A percentile compares a stretch with the other conserved stretches of the same genome.
phyloP scores from a whole-genome alignment of 1,140 invertebrate species.

The Philotrypesis tridentata region DNA sequence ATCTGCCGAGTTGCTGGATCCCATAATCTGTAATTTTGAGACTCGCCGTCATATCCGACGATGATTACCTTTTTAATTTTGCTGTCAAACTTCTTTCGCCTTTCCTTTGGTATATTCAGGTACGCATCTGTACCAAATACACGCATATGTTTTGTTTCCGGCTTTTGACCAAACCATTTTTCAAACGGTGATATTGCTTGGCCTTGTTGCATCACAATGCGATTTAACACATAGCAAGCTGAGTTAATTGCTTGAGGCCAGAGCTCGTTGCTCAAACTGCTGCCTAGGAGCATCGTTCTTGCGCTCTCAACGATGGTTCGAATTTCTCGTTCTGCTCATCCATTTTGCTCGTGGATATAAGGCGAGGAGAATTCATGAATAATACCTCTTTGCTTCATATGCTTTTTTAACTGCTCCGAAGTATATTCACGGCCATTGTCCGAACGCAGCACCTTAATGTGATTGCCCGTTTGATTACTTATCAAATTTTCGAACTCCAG shows the following conservation, averaged over 20 bases:
- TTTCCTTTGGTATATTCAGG: conserved; percentile 58
- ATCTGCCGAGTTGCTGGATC: conserved; percentile 15
- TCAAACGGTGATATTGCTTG: neutral
- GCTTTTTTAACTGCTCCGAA: conserved; percentile 9
- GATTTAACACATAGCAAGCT: neutral
- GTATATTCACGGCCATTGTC: conserved; percentile 49
- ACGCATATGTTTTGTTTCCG: neutral
- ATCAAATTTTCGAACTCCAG: conserved; percentile 56
- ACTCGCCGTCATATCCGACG: conserved; percentile 43
- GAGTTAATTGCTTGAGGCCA: neutral
- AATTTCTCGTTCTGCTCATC: conserved; percentile 63
- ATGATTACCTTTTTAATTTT: conserved; percentile 53
- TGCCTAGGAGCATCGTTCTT: neutral
- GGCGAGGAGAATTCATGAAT: conserved; percentile 52
- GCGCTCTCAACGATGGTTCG: neutral
- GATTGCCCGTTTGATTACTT: conserved; percentile 59
- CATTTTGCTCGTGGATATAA: conserved; percentile 64
- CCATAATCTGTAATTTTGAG: conserved; percentile 47
- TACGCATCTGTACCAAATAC: conserved; percentile 53
- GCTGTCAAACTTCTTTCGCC: conserved; percentile 56
- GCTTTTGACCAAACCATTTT: neutral
- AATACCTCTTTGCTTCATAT: conserved; percentile 38
- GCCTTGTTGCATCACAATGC: no score
- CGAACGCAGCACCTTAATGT: conserved; percentile 52
- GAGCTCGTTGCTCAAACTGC: conserved; percentile 34